These are phyloP conservation scores for Scaptomyza reducta DNA, from an alignment of 2,888 invertebrate genomes.

Conservation along the genomic window DNA sequence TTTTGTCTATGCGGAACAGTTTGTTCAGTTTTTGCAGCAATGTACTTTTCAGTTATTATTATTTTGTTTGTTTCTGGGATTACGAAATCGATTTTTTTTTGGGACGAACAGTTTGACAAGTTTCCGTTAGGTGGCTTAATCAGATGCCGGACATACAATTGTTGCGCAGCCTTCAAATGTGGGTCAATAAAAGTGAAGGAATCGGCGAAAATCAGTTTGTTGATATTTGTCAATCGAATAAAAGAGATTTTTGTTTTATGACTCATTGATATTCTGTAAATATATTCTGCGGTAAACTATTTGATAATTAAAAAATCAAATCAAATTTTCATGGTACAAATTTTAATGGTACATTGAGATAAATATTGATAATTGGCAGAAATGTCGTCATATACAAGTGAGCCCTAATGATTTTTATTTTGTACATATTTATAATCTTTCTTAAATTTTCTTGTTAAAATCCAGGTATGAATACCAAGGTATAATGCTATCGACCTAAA, in stretches of 20 bases:
- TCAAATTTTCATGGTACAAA: too few relatives aligned
- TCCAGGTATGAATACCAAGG: background rate
- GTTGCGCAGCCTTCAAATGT: constrained; percentile 15
- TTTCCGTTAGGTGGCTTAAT: constrained; percentile 13
- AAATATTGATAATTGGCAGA: background rate
- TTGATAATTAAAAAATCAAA: too few relatives aligned
- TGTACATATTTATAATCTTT: too few relatives aligned
- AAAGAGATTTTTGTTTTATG: background rate
- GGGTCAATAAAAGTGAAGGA: constrained; percentile 31
- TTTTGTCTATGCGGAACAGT: constrained; percentile 60
- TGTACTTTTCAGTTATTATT: constrained; percentile 33
- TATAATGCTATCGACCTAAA: too few relatives aligned
- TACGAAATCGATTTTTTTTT: constrained; percentile 62
- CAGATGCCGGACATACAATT: constrained; percentile 17
- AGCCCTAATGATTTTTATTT: too few relatives aligned
- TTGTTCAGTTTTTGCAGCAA: constrained; percentile 25
- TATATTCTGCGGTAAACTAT: too few relatives aligned
- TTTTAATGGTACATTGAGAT: background rate
- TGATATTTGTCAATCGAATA: background rate
- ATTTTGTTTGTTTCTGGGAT: constrained; percentile 46
- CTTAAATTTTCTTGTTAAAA: too few relatives aligned
- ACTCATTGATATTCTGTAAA: too few relatives aligned
- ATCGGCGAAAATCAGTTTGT: background rate
- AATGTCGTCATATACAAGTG: too few relatives aligned
- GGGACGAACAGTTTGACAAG: constrained; percentile 18